phyloP scores from a whole-genome alignment of 1,140 invertebrate species.

The Hestina assimilis region DNA sequence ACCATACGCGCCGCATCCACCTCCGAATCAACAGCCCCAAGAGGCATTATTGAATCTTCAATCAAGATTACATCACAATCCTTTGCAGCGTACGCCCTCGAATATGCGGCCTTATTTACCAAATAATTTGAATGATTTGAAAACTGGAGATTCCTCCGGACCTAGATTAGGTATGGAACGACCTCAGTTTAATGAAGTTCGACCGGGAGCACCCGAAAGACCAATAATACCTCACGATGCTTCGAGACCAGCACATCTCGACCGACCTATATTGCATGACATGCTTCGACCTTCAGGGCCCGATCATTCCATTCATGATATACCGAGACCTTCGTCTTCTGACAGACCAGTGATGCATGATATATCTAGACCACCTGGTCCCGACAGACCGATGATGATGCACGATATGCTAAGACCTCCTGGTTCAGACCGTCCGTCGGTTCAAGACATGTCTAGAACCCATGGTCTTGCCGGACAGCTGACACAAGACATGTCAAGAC shows the following conservation, averaged over 20 bases:
- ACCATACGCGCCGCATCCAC: conserved; percentile 67
- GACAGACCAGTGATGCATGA: conserved; percentile 12
- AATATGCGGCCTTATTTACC: conserved; percentile 25
- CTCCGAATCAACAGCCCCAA: conserved; percentile 26
- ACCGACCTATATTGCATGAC: conserved; percentile 15
- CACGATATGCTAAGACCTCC: conserved; percentile 53
- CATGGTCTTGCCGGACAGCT: neutral
- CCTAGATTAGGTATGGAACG: neutral
- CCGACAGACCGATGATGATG: conserved; percentile 42
- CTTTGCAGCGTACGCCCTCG: conserved; percentile 39
- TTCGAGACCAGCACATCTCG: neutral
- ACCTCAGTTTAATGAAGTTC: neutral
- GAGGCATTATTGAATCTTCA: conserved; percentile 25
- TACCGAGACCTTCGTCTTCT: conserved; percentile 1
- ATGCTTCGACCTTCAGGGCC: conserved; percentile 9
- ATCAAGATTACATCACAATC: conserved; percentile 29
- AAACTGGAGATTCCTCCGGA: neutral
- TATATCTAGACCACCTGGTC: conserved; percentile 3
- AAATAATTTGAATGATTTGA: conserved; percentile 4
- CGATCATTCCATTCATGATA: conserved; percentile 7
- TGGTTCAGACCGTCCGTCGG: conserved; percentile 7
- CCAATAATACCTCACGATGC: conserved; percentile 13
- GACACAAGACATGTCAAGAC: conserved; percentile 26
- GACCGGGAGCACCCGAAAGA: conserved; percentile 15
- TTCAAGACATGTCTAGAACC: conserved; percentile 21